Evolutionary conservation across 2,113 vertebrate genomes (phyloP), one percentile per base, ranked within the genome.

Genomic region (Platysteira castanea): DNA sequence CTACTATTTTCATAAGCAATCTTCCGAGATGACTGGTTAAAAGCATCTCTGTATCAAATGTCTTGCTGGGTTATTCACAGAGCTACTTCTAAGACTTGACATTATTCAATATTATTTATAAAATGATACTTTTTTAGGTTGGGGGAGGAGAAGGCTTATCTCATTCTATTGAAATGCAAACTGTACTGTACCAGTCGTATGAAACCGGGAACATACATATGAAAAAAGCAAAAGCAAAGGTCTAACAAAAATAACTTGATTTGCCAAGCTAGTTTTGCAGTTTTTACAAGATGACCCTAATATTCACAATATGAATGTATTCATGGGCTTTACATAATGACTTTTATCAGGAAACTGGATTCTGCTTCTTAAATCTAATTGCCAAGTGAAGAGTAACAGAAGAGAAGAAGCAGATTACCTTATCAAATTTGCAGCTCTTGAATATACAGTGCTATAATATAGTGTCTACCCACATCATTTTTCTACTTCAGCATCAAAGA

Each of bases 91-190:
- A 97, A 98, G 96, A 96, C 90, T 82, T 91, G 95, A 93, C 97
- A 98, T 97, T 97, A 98, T 97, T 98, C 97, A 97, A 90, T 97
- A 97, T 98, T 98, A 98, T 98, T 98, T 98, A 98, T 98, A 98
- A 97, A 97, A 97, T 97, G 95, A 97, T 96, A 96, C 80, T 95
- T 98, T 98, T 98, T 97, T 97, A 96, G 96, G 95, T 3, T 91
- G 79, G 85, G 89, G 96, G 93, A 96, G 95, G 94, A 97, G 95
- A 97, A 82, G 68, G 96, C 94, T 98, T 98, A 98, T 98, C 97
- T 98, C 97, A 97, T 90, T 95, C 97, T 97, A 96, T 97, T 98
- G 97, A 98, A 98, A 98, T 98, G 97, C 98, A 98, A 98, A 97
- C 97, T 91, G 80, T 97, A 95, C 95, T 65, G 70, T 95, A 96